phyloP scores from a whole-genome alignment of 2,113 vertebrate species.

The Ploceus nigricollis region DNA sequence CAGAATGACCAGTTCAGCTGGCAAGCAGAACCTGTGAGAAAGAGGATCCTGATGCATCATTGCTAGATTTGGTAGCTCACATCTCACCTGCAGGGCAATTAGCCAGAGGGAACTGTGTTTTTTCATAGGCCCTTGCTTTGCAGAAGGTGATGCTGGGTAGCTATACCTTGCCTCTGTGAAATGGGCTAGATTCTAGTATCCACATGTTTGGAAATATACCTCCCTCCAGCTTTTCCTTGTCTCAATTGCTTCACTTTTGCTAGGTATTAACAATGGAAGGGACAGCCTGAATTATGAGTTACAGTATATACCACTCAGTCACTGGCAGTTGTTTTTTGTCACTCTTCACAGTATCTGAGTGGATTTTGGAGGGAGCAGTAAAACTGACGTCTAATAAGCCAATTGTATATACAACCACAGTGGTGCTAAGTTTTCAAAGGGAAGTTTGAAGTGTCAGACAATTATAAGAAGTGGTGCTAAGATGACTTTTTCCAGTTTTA shows the following conservation, averaged over 20 bases:
- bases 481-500: background rate
- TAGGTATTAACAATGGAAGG: background rate
- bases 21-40: background rate
- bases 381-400: background rate
- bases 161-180: background rate
- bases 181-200: background rate
- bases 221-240: background rate
- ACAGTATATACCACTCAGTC: no score
- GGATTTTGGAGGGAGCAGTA: background rate
- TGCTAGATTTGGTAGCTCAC: background rate
- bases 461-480: background rate
- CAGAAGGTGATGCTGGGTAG: background rate
- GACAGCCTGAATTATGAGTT: background rate
- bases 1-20: background rate
- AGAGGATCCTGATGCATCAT: background rate
- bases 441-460: background rate
- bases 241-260: background rate
- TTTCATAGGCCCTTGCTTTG: background rate
- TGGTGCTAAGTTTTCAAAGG: background rate
- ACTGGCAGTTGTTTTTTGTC: background rate
- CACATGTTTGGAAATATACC: background rate
- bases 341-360: background rate
- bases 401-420: background rate
- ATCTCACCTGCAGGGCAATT: background rate
- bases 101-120: background rate